Percentiles rank a stretch among this genome's conserved stretches.
Conservation (phyloP, 2,797 vertebrate species). For the Alouatta caraya region DNA sequence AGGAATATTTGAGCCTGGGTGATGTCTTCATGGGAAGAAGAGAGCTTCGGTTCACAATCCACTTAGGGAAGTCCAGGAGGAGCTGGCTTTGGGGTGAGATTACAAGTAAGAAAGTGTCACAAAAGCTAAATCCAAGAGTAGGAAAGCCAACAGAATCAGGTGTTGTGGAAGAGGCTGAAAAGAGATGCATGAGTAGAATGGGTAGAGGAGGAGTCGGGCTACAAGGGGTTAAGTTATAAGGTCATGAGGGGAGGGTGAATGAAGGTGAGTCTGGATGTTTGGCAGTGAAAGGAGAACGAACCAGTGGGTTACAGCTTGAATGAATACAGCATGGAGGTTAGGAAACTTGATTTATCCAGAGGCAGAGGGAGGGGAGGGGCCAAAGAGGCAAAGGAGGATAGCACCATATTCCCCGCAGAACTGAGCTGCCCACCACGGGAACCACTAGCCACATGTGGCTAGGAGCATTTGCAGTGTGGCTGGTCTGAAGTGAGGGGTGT, state of each 20-base stretch:
- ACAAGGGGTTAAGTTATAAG: background rate
- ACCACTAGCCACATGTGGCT: background rate
- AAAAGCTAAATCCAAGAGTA: background rate
- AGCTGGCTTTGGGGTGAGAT: background rate
- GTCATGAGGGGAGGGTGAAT: accelerated
- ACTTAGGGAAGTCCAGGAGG: background rate
- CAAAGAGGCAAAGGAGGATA: background rate
- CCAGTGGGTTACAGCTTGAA: background rate
- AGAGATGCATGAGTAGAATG: background rate
- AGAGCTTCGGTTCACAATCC: background rate
- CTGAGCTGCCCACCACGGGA: accelerated
- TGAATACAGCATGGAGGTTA: background rate
- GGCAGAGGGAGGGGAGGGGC: background rate
- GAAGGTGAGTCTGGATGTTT: background rate
- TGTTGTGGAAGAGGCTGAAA: background rate
- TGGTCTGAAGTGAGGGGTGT: background rate
- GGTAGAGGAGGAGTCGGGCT: background rate
- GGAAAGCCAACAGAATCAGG: background rate
- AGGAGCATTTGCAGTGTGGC: background rate
- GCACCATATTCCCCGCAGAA: background rate
- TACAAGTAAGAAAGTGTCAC: background rate
- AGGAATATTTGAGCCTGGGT: background rate
- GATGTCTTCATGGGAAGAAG: background rate
- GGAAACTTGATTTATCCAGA: background rate
- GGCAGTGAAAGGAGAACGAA: background rate